Percentiles rank a stretch among this genome's conserved stretches.
phyloP scores from a whole-genome alignment of 1,140 invertebrate species.

The Drosophila truncata region DNA sequence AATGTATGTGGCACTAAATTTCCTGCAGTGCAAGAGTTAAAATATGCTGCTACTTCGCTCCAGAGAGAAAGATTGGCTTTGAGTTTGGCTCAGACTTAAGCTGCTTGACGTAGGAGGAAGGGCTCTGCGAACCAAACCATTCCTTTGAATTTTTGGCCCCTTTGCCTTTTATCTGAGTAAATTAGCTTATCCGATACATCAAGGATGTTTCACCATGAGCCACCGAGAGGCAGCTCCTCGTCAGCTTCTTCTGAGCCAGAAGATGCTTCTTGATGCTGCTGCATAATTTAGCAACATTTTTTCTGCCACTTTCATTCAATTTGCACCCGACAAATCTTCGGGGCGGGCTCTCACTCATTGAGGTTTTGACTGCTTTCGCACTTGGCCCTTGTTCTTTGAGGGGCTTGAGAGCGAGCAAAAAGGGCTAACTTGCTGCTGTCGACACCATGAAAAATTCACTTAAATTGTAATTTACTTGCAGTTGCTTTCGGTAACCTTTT shows the following conservation, averaged over 20 bases:
- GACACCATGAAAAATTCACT: slow-evolving; percentile 68
- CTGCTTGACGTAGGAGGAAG: background rate
- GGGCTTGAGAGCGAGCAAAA: slow-evolving; percentile 17
- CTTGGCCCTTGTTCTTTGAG: slow-evolving; percentile 20
- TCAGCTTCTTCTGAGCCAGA: background rate
- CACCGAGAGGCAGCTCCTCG: slow-evolving; percentile 6
- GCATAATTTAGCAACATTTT: slow-evolving; percentile 83
- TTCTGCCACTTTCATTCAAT: slow-evolving; percentile 84
- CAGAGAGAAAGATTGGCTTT: background rate
- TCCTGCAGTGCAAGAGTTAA: background rate
- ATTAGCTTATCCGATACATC: slow-evolving; percentile 80
- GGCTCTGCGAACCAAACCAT: background rate
- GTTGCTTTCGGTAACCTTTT: slow-evolving; percentile 48
- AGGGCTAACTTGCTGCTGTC: slow-evolving; percentile 48
- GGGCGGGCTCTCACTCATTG: slow-evolving; percentile 31
- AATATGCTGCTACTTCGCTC: background rate
- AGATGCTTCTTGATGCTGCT: slow-evolving; percentile 44
- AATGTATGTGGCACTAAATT: background rate
- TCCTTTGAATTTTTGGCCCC: slow-evolving; percentile 10
- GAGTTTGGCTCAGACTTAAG: slow-evolving; percentile 13
- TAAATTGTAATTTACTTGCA: slow-evolving; percentile 76
- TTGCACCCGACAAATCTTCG: slow-evolving; percentile 73
- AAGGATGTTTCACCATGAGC: slow-evolving; percentile 37
- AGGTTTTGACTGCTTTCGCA: slow-evolving; percentile 42
- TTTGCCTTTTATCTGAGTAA: slow-evolving; percentile 71